Evolutionary conservation across 2,113 vertebrate genomes (phyloP), one percentile per base, ranked within the genome.

Genomic region (Spea bombifrons): DNA sequence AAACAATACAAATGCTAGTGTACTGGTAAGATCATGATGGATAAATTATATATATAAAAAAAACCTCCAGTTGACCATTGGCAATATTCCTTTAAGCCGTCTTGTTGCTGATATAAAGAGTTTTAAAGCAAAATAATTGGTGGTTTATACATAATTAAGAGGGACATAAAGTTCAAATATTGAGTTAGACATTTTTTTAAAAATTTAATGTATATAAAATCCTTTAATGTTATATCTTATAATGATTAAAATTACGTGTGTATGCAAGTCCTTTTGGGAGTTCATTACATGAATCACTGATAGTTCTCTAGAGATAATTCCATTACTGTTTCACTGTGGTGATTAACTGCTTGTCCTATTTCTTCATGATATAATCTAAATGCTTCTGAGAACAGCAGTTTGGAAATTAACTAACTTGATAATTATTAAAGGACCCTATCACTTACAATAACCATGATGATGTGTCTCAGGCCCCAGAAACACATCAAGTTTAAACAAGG

Each of bases 341-440:
- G 61, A 79, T 77, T 77, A 77, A 77, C 69, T 66, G 57, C 47
- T 64, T 78, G 76, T 52, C 68, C 76, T 78, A 52, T 61, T 71
- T 48, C 30, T 65, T 78, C 48, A 65, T 65, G 47, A 63, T 65
- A 49, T 65, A 78, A 71, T 65, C 47, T 59, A 65, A 53, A 61
- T 16, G 49, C 61, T 66, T 78, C 66, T 78, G 76, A 72, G 71
- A 8, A 63, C 68, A 53, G 64, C 69, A 78, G 30, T 71, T 72
- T 55, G 48, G 47, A 72, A 65, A 64, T 72, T 78, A 78, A 66
- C 59, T 65, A 72, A 43, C 76, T 78, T 72, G 68, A 78, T 78
- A 71, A 78, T 78, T 78, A 71, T 65, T 53, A 78, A 78, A 78
- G 65, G 59, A 78, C 57, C 68, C 61, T 59, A 66, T 72, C 69